Base-by-base conservation (phyloP, 1,140 invertebrate genomes). In the Cydia fagiglandana region DNA sequence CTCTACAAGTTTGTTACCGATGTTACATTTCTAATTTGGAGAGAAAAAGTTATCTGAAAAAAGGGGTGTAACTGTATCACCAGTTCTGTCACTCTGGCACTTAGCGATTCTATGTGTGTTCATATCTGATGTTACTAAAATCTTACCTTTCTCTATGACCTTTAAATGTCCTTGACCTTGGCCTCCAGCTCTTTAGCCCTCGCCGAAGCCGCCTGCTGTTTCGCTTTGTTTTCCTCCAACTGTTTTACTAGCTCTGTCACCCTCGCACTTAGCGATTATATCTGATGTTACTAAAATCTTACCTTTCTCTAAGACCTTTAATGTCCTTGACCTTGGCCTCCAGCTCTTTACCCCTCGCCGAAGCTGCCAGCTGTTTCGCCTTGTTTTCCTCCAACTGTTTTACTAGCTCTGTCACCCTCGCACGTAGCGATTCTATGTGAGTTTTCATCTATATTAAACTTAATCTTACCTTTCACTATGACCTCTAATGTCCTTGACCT, bases 401-500 rank as follows among this genome's bases (percentile, higher is more conserved):
- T 24, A 93, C 89, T 47, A 97, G 82, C 76, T 85, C 84, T 75
- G 81, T 83, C 41, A 95, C 93, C 83, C 93, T 90, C n/a, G 81
- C 76, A 68, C 93, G 1, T 30, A 95, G 85, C 50, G 93, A 83
- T 76, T 95, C 93, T 73, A 98, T 90, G 94, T 75, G 94, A n/a
- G n/a, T n/a, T n/a, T n/a, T n/a, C n/a, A n/a, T n/a, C n/a, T n/a
- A n/a, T n/a, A n/a, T n/a, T n/a, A n/a, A n/a, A n/a, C n/a, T n/a
- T n/a, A 38, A 38, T 38, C 86, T 85, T 96, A 96, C 85, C 95
- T 95, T 77, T 98, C 97, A 34, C 96, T 93, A 83, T 97, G 95
- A 6, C 95, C 95, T 82, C 96, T 96, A 0, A 96, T 94, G 93
- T 98, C 96, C 81, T 96, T 96, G 47, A 98, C 94, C 86, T 98